These are phyloP conservation scores for Okapia johnstoni DNA, from an alignment of 2,113 vertebrate species.

Conservation along the genomic window DNA sequence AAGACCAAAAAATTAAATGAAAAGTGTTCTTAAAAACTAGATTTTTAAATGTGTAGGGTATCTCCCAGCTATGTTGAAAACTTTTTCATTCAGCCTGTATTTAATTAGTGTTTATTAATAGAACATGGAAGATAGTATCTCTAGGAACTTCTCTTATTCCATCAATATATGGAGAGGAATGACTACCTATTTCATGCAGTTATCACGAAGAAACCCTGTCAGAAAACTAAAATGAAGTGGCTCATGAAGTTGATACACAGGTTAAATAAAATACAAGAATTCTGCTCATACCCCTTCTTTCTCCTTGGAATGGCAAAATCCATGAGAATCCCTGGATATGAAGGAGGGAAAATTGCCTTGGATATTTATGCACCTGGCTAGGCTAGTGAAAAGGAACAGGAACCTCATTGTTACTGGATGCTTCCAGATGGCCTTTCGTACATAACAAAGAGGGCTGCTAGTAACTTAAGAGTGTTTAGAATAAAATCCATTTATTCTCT, in stretches of 20 bases:
- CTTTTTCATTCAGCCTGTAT: neutral
- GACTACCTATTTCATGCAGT: conserved; percentile 5
- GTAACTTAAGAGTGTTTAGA: neutral
- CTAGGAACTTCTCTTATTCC: neutral
- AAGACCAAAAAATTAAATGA: neutral
- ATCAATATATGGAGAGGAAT: conserved; percentile 37
- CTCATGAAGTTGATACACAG: neutral
- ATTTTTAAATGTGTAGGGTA: neutral
- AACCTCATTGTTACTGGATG: neutral
- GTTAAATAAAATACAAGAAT: conserved; percentile 35
- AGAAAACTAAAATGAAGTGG: conserved; percentile 44
- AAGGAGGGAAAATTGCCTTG: neutral
- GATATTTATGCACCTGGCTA: neutral
- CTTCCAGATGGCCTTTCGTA: conserved; percentile 5
- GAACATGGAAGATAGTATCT: conserved; percentile 1
- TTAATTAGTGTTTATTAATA: neutral
- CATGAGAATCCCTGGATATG: neutral
- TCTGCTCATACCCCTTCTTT: conserved; percentile 1
- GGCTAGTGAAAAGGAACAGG: neutral
- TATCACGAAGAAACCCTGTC: conserved; percentile 9
- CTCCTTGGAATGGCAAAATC: neutral
- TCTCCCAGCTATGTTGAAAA: neutral
- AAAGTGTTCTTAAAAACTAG: neutral
- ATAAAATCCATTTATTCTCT: conserved; percentile 20
- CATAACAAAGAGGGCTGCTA: neutral